Base-by-base conservation (phyloP, 2,797 vertebrate species). In the Premnoplex brunnescens region DNA sequence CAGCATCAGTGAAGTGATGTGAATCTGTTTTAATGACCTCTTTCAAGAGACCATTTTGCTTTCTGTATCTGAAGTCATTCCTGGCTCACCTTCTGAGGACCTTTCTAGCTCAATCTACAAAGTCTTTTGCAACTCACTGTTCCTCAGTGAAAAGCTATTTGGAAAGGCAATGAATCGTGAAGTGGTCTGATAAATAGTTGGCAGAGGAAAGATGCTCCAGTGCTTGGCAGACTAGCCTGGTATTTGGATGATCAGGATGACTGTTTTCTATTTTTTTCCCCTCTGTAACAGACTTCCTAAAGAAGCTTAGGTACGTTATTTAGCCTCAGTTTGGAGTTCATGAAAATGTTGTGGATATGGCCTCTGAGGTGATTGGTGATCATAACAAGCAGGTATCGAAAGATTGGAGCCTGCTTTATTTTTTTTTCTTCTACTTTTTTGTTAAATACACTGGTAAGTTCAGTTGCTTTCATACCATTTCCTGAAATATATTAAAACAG, bases 71-170 rank as follows among this genome's bases (percentile, higher is more conserved):
- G 92, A 94, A 96, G 97, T 97, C 58, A 69, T 96, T 97, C 76
- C 83, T 92, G 74, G 72, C 82, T 96, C 93, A 92, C 95, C 93
- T 95, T 95, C 75, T 85, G 79, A 86, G 91, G 88, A 91, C 92
- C 95, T 96, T 96, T 97, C 93, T 97, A 95, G 95, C 95, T 96
- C 93, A 95, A 96, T 93, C 92, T 92, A 89, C 85, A 94, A 81
- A 96, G 56, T 55, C 77, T 97, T 97, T 91, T 93, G 81, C 76
- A 94, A 93, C 94, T 83, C 83, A 64, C 80, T 93, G 89, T 88
- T 89, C 66, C 84, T 74, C 39, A 46, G 90, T 92, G 93, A 87
- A 95, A 94, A 94, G 74, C 88, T 89, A 89, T 97, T 95, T 91
- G 86, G 88, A 89, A 95, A 93, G 88, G 88, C 74, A 96, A 91